Evolutionary conservation across 1,140 invertebrate genomes (phyloP), one percentile per base, ranked within the genome.

Genomic region (Branchinecta lynchi): DNA sequence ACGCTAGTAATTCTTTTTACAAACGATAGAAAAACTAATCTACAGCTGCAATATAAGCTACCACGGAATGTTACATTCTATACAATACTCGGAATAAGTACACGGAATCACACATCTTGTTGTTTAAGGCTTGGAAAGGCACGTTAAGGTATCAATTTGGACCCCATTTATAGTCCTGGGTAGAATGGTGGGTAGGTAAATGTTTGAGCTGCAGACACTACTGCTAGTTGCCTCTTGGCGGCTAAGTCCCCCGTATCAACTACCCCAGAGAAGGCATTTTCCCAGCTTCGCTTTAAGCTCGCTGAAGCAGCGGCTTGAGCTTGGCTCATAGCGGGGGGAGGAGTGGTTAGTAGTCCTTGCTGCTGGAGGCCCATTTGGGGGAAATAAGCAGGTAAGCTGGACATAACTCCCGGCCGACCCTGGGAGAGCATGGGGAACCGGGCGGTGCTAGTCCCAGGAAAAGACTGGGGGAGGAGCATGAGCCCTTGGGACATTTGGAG

Each of bases 271-370:
- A 80, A 80, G 65, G 72, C 74, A 69, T 79, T 76, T 68, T 79
- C 74, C 75, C 75, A 79, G n/a, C 79, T 77, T 76, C 80, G 67
- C 77, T 82, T 76, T 77, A 80, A 77, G 76, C 68, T 77, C 73
- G 68, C 73, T 77, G 10, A 75, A 12, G 67, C 43, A 69, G 75
- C 44, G 45, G 74, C 69, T 72, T 72, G 73, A 45, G 75, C 65
- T 65, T 72, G 46, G 70, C 71, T 60, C 72, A 67, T 43, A 71
- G 66, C 12, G 67, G 66, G 43, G 45, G 74, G 10, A 70, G 71
- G 66, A 71, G 45, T 20, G 71, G 67, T 70, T 69, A 71, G 45
- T 70, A 70, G 43, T 67, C 70, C 21, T 43, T 46, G 8, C 43
- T 60, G 51, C 12, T 12, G 17, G 17, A 60, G 51, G 12, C 51